A percentile compares a stretch with the other conserved stretches of the same genome.
Conservation (phyloP, 2,888 invertebrate genomes). For the Hypomecis atomaria region DNA sequence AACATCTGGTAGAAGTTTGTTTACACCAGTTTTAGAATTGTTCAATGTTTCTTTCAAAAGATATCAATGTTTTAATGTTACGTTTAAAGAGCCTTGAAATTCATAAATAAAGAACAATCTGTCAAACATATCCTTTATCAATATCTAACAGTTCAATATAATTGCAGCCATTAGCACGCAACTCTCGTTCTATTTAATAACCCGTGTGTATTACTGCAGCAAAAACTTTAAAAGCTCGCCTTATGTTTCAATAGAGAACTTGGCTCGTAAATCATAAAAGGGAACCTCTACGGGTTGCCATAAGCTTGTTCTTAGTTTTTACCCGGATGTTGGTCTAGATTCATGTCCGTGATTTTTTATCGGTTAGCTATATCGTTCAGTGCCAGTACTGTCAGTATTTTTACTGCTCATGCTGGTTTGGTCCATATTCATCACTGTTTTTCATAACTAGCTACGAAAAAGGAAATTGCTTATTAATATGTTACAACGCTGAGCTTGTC, state of each 20-base stretch:
- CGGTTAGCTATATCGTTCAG: not conserved
- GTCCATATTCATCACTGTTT: no score
- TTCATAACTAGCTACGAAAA: no score
- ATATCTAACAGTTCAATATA: constrained; percentile 31
- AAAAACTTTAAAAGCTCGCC: constrained; percentile 30
- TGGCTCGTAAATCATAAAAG: constrained; percentile 33
- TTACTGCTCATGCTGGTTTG: no score
- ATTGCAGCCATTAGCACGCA: constrained; percentile 36
- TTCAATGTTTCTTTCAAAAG: no score
- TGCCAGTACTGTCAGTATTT: no score
- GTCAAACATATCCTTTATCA: not conserved
- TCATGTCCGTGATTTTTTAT: constrained; percentile 10
- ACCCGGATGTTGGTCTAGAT: constrained; percentile 8
- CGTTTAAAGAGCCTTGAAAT: no score
- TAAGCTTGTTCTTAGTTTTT: constrained; percentile 29
- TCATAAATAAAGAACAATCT: not conserved
- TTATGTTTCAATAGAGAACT: constrained; percentile 31
- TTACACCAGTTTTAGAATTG: no score
- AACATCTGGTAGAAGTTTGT: no score
- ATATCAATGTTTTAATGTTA: no score
- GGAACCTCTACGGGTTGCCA: constrained; percentile 12
- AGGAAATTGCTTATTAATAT: no score
- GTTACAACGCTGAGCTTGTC: no score
- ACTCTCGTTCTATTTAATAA: constrained; percentile 33
- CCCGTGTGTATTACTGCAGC: constrained; percentile 14